These are phyloP conservation scores for Poeciliopsis paucimaculata DNA, from an alignment of 2,797 vertebrate genomes.

Conservation along the genomic window DNA sequence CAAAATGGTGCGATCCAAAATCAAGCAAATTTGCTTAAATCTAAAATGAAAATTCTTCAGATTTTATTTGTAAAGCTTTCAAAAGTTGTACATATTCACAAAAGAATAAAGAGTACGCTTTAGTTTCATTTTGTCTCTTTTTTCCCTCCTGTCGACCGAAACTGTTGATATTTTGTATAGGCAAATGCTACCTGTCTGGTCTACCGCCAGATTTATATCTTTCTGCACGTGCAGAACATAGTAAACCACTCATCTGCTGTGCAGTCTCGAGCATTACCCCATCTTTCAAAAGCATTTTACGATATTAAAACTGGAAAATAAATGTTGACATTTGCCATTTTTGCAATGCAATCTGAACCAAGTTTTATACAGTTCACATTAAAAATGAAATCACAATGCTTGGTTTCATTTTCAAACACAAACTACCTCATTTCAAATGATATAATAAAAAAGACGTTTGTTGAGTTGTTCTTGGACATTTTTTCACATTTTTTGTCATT, in stretches of 20 bases:
- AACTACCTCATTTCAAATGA: background rate
- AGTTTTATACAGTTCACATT: background rate
- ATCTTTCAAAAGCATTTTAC: background rate
- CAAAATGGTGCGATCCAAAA: background rate
- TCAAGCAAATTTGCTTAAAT: background rate
- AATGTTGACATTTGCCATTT: background rate
- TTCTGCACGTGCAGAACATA: background rate
- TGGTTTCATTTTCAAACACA: slow-evolving; percentile 1
- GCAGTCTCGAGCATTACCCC: background rate
- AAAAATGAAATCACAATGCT: background rate
- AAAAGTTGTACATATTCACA: background rate
- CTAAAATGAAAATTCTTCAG: background rate
- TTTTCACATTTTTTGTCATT: background rate
- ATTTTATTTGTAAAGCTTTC: background rate
- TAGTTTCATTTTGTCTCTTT: background rate
- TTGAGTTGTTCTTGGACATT: background rate
- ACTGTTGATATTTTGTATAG: background rate
- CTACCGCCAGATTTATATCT: slow-evolving; percentile 1
- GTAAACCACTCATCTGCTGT: background rate
- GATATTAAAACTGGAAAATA: background rate
- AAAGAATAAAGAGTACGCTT: background rate
- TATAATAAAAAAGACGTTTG: background rate
- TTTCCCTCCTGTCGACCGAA: background rate
- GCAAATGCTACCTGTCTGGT: background rate
- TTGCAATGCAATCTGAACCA: background rate